Percentiles rank a stretch among this genome's conserved stretches.
phyloP scores from a whole-genome alignment of 2,113 vertebrate species.

The Furnarius figulus region DNA sequence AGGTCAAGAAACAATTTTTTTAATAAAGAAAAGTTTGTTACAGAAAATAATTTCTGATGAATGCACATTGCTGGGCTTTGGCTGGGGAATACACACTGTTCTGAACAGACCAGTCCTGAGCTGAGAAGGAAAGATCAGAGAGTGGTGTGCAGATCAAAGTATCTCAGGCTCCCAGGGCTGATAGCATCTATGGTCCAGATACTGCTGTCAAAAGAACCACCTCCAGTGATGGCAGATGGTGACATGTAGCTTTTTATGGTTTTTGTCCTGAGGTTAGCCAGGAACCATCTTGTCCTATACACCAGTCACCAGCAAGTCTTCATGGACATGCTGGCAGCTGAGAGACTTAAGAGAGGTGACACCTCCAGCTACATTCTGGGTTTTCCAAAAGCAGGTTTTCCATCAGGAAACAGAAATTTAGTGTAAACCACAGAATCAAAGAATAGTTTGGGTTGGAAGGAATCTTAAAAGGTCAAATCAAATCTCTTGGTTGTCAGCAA shows the following conservation, averaged over 20 bases:
- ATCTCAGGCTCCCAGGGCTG: neutral
- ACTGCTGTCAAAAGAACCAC: neutral
- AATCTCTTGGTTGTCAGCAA: neutral
- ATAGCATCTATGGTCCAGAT: neutral
- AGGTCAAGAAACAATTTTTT: neutral
- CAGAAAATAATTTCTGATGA: neutral
- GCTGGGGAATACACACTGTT: neutral
- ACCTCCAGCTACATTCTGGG: neutral
- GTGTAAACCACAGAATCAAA: neutral
- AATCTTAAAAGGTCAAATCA: neutral
- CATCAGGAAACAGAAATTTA: neutral
- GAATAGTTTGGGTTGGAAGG: neutral
- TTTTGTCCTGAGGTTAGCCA: neutral
- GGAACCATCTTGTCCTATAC: neutral
- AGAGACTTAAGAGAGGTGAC: neutral
- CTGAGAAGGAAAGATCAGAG: neutral
- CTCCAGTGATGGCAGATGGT: neutral
- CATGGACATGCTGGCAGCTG: neutral
- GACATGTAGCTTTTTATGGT: neutral
- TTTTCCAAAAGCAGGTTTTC: neutral
- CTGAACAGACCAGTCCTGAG: neutral
- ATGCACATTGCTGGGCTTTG: rapidly evolving
- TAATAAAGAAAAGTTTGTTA: neutral
- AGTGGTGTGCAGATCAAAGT: neutral
- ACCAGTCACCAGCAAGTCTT: neutral